Conservation (phyloP, 2,113 vertebrate species). For the Cyprinodon variegatus region DNA sequence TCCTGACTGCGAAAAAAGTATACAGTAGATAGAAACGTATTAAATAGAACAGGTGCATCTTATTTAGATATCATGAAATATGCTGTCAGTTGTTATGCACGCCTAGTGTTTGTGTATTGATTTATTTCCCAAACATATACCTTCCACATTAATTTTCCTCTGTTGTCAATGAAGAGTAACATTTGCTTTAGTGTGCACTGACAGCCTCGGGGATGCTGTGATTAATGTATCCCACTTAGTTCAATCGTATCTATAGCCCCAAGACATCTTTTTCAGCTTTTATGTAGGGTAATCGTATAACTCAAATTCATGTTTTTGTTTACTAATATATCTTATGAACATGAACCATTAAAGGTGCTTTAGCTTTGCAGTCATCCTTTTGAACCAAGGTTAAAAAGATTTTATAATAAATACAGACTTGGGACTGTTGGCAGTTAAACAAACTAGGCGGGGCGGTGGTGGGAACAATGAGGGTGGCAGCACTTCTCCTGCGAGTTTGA, state of each 20-base stretch:
- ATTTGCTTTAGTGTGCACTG: constrained; percentile 59
- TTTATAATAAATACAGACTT: constrained; percentile 62
- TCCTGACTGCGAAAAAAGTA: neutral
- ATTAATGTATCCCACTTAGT: constrained; percentile 68
- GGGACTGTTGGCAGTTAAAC: constrained; percentile 49
- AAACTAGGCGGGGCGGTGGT: constrained; percentile 38
- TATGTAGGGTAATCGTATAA: constrained; percentile 53
- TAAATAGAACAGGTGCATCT: constrained; percentile 4
- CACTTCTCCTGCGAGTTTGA: constrained; percentile 70
- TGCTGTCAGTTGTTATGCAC: constrained; percentile 8
- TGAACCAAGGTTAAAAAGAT: constrained; percentile 59
- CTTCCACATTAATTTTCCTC: constrained; percentile 53
- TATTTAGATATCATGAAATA: constrained; percentile 3
- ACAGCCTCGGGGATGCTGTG: constrained; percentile 48
- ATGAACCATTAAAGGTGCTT: constrained; percentile 41
- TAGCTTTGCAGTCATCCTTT: constrained; percentile 38
- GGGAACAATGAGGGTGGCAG: constrained; percentile 40
- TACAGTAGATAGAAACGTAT: neutral
- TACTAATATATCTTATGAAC: constrained; percentile 54
- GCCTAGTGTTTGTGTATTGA: constrained; percentile 35
- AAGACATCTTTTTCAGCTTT: constrained; percentile 29
- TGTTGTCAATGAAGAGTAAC: constrained; percentile 62
- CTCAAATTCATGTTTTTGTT: constrained; percentile 63
- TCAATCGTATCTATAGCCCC: constrained; percentile 41
- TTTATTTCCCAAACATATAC: constrained; percentile 43